A percentile compares a stretch with the other conserved stretches of the same genome.
Conservation (phyloP, 2,888 invertebrate genomes). For the Drosophila acutilabella region DNA sequence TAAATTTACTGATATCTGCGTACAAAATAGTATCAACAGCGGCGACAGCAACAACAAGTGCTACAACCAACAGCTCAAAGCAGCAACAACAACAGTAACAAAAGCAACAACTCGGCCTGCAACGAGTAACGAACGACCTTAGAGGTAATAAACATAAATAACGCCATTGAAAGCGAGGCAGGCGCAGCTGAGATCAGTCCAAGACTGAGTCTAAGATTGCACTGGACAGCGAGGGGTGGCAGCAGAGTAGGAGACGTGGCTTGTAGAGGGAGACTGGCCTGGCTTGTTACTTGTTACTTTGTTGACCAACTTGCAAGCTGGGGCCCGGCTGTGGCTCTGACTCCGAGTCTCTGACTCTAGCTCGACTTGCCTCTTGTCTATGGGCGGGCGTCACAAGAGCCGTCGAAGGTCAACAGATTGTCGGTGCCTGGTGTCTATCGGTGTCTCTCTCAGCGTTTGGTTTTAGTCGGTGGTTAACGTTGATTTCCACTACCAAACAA, state of each 20-base stretch:
- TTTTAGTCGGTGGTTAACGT: conserved; percentile 23
- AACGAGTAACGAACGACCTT: conserved; percentile 81
- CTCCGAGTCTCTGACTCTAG: conserved; percentile 7
- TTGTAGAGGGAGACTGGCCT: conserved; percentile 20
- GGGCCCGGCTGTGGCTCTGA: conserved; percentile 25
- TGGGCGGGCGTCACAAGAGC: conserved; percentile 72
- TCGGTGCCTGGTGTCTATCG: conserved; percentile 68
- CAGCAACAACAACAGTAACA: conserved; percentile 38
- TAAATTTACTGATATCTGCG: conserved; percentile 82
- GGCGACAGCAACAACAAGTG: conserved; percentile 71
- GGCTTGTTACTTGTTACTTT: conserved; percentile 60
- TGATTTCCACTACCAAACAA: conserved; percentile 24
- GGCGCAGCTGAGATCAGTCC: conserved; percentile 71
- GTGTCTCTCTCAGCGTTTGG: conserved; percentile 44
- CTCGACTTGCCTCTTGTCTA: conserved; percentile 54
- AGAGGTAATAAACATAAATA: conserved; percentile 82
- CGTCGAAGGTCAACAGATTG: conserved; percentile 81
- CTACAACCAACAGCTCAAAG: conserved; percentile 18
- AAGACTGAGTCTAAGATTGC: conserved; percentile 63
- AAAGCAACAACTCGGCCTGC: conserved; percentile 43
- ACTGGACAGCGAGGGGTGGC: conserved; percentile 33
- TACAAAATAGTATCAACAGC: conserved; percentile 81
- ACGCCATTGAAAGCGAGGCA: conserved; percentile 81
- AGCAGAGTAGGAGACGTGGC: conserved; percentile 6
- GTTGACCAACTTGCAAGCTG: conserved; percentile 46